These are phyloP conservation scores for Phylloscopus collybita DNA, from an alignment of 2,797 vertebrate species.

Conservation along the genomic window DNA sequence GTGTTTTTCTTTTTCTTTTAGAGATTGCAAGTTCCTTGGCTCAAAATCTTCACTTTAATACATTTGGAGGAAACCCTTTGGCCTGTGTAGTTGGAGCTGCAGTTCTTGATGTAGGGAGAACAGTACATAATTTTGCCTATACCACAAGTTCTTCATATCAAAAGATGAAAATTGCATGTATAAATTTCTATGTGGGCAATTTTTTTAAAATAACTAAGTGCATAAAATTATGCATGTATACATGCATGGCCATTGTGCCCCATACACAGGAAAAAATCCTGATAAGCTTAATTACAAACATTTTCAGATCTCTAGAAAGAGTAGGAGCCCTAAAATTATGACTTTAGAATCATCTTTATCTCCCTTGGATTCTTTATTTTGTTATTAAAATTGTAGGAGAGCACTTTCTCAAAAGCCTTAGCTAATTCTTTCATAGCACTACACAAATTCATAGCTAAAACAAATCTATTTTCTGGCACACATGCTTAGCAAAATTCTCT, in stretches of 20 bases:
- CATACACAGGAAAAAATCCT: neutral
- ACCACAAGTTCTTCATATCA: neutral
- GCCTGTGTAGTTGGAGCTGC: slow-evolving; percentile 86
- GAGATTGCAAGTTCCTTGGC: slow-evolving; percentile 87
- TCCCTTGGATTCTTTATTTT: neutral
- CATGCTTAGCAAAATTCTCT: neutral
- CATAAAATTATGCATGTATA: neutral
- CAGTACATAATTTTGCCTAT: neutral
- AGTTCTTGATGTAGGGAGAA: slow-evolving; percentile 85
- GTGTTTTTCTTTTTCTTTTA: slow-evolving; percentile 66
- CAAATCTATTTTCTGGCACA: neutral
- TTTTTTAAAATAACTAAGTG: neutral
- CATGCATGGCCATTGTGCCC: neutral
- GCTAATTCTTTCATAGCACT: neutral
- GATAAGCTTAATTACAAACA: neutral
- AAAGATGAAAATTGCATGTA: neutral
- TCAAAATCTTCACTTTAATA: slow-evolving; percentile 85
- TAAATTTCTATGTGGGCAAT: neutral
- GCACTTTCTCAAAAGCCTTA: neutral
- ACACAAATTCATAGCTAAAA: neutral
- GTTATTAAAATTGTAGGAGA: neutral
- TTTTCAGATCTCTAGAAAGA: neutral
- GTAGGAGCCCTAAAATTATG: neutral
- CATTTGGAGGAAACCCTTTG: slow-evolving; percentile 91
- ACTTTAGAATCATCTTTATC: neutral